phyloP scores from a whole-genome alignment of 2,888 invertebrate genomes.

The Norana najaformis region DNA sequence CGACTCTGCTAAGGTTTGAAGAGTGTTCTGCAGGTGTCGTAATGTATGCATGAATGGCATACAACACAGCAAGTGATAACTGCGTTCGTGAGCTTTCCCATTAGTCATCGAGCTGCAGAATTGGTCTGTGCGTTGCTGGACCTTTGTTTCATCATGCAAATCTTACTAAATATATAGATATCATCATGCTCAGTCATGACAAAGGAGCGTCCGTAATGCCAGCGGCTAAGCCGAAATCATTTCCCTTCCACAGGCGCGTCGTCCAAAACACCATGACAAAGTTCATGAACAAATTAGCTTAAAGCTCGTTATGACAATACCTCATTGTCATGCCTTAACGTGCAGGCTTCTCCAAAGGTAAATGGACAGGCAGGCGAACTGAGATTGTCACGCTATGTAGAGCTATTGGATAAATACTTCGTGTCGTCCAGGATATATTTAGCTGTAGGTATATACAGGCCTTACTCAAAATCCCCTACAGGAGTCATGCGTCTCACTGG shows the following conservation, averaged over 20 bases:
- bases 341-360: not conserved
- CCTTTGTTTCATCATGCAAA: conserved; percentile 4
- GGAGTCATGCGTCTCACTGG: not conserved
- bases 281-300: not conserved
- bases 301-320: not conserved
- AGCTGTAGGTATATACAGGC: not conserved
- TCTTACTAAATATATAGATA: not conserved
- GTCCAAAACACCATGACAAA: not conserved
- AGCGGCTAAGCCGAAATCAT: not conserved
- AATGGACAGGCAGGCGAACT: not conserved
- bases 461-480: not conserved
- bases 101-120: not conserved
- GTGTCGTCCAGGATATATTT: not conserved
- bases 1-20: not conserved
- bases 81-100: not conserved
- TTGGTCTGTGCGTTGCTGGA: not conserved
- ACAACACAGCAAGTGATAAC: too few relatives aligned
- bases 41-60: not conserved
- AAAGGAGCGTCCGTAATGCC: not conserved
- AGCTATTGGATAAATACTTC: not conserved
- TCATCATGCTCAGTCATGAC: not conserved
- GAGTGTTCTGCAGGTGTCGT: not conserved
- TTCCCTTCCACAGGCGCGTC: not conserved
- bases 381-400: not conserved
- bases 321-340: conserved; percentile 2